Percentiles rank a stretch among this genome's conserved stretches.
Conservation (phyloP, 2,113 vertebrate genomes). For the Sander vitreus region DNA sequence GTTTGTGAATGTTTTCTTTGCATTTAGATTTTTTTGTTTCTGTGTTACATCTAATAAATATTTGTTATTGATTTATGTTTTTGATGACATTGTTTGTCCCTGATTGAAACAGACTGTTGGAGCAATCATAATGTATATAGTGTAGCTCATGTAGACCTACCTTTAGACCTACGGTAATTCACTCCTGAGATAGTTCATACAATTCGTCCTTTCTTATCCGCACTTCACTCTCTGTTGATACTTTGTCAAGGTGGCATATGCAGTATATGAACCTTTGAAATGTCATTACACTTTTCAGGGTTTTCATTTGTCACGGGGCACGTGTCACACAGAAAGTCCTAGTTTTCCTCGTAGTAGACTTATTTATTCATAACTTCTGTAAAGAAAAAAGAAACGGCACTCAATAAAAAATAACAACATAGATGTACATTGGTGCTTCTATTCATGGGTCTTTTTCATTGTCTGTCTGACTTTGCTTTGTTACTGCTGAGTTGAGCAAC, state of each 20-base stretch:
- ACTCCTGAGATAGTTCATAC: background rate
- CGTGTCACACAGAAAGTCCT: background rate
- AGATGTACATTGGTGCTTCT: background rate
- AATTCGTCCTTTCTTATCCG: background rate
- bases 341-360: background rate
- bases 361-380: too few species aligned
- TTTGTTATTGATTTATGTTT: constrained; percentile 35
- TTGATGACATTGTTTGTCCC: background rate
- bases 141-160: background rate
- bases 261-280: background rate
- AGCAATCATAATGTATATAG: background rate
- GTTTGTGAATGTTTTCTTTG: constrained; percentile 29
- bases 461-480: background rate
- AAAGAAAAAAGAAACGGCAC: background rate
- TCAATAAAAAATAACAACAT: background rate
- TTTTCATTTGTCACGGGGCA: background rate
- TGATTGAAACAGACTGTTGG: background rate
- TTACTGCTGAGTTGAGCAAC: background rate
- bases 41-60: constrained; percentile 60
- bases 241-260: background rate
- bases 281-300: background rate
- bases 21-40: constrained; percentile 13
- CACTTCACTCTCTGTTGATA: background rate
- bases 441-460: too few species aligned
- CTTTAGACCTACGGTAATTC: background rate